These are phyloP conservation scores for Chrysopilus asiliformis DNA, from an alignment of 2,888 invertebrate genomes.

Conservation along the genomic window DNA sequence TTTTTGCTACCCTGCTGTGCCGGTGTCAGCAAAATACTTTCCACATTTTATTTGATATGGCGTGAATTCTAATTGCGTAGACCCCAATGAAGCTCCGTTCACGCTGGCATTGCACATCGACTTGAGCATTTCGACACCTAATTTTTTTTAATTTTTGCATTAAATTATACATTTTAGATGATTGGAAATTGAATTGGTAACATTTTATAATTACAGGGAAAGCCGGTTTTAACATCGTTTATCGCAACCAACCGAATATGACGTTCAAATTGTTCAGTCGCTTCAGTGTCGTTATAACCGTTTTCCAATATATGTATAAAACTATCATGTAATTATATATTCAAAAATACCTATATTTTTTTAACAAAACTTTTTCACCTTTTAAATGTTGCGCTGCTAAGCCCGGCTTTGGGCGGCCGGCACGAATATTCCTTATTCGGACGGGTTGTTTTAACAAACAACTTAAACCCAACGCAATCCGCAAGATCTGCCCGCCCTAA, in stretches of 20 bases:
- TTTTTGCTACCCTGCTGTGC: constrained; percentile 75
- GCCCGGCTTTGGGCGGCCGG: constrained; percentile 68
- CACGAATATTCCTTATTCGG: constrained; percentile 64
- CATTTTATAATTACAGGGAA: too few species aligned
- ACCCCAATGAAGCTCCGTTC: constrained; percentile 56
- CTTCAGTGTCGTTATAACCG: too few species aligned
- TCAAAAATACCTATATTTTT: too few species aligned
- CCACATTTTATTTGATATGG: constrained; percentile 51
- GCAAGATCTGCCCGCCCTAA: constrained; percentile 82
- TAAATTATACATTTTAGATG: too few species aligned
- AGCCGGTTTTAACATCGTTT: too few species aligned
- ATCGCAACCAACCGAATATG: too few species aligned
- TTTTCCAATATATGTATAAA: too few species aligned
- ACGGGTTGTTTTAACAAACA: constrained; percentile 60
- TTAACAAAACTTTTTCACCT: too few species aligned
- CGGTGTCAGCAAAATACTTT: constrained; percentile 53
- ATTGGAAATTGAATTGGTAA: too few species aligned
- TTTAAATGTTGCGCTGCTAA: constrained; percentile 68
- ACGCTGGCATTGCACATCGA: constrained; percentile 61
- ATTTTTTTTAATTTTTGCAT: too few species aligned
- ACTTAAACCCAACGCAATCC: constrained; percentile 67
- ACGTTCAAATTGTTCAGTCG: too few species aligned
- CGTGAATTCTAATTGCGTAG: constrained; percentile 59
- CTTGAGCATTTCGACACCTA: constrained; percentile 59
- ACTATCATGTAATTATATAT: too few species aligned